Percentiles rank a stretch among this genome's conserved stretches.
Evolutionary conservation across 2,797 vertebrate genomes (phyloP).

Genomic region (Aplochiton taeniatus): DNA sequence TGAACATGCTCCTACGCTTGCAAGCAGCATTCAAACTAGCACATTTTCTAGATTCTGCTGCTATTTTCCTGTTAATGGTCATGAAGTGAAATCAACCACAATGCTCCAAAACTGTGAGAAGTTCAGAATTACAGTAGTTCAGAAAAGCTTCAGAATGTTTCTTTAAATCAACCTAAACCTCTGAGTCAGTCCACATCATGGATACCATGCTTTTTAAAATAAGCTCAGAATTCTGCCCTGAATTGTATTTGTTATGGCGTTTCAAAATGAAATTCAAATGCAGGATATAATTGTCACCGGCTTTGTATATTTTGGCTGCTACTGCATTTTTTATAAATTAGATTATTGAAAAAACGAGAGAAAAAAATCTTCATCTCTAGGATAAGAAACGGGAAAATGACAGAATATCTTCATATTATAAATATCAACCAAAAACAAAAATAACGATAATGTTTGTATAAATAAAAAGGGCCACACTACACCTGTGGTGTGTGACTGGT

Average conservation of each 20-base stretch:
- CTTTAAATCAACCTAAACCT: too few species aligned
- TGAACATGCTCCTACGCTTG: too few species aligned
- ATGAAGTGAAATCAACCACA: too few species aligned
- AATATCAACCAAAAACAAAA: conserved; percentile 8
- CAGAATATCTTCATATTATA: not conserved
- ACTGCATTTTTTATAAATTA: not conserved
- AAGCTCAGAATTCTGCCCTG: not conserved
- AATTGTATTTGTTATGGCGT: not conserved
- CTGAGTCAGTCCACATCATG: not conserved
- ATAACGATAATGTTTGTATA: conserved; percentile 3
- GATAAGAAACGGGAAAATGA: not conserved
- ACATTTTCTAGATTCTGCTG: too few species aligned
- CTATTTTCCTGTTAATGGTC: too few species aligned
- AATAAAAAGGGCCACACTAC: conserved; percentile 19
- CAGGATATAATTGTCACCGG: not conserved
- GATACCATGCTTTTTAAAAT: not conserved
- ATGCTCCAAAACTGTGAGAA: too few species aligned
- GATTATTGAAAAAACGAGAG: not conserved
- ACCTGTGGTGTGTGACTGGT: conserved; percentile 26
- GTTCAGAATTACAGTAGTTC: too few species aligned
- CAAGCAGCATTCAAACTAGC: too few species aligned
- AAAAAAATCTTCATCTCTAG: not conserved
- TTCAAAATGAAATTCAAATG: conserved; percentile 8
- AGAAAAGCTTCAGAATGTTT: too few species aligned
- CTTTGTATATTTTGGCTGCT: conserved; percentile 17